A percentile compares a stretch with the other conserved stretches of the same genome.
phyloP scores from a whole-genome alignment of 23 tunicate genomes.

The Ascidia mentula region DNA sequence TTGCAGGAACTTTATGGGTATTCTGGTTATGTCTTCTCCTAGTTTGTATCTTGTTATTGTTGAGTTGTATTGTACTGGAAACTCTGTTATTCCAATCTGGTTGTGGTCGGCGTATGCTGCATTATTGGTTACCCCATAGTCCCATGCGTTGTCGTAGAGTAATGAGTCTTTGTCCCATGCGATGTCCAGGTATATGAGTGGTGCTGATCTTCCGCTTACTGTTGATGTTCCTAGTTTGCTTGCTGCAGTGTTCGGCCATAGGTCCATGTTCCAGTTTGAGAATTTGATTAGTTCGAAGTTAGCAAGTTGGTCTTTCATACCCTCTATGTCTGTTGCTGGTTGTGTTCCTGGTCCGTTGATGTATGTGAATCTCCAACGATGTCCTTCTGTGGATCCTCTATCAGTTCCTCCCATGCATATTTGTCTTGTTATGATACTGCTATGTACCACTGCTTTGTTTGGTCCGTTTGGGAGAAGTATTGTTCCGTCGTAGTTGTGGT shows the following conservation, averaged over 20 bases:
- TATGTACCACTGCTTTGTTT: no score
- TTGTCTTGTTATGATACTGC: no score
- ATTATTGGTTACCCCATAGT: background rate
- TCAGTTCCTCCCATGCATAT: no score
- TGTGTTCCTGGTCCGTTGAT: no score
- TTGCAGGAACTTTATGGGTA: background rate
- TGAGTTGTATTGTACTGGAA: background rate
- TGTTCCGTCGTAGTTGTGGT: no score
- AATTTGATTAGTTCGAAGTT: background rate
- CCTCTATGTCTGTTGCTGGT: no score
- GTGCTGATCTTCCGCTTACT: background rate
- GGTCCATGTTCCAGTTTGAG: background rate
- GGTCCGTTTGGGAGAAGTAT: no score
- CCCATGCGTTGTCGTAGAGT: background rate
- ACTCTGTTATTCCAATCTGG: background rate
- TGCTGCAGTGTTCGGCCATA: background rate
- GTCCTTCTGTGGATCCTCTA: no score
- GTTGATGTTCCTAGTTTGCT: background rate
- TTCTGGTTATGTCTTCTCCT: background rate
- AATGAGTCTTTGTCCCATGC: background rate
- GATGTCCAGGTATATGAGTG: background rate
- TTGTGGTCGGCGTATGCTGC: background rate
- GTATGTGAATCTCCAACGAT: no score
- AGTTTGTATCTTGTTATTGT: background rate
- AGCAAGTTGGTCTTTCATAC: no score